Percentiles rank a stretch among this genome's conserved stretches.
phyloP scores from a whole-genome alignment of 2,113 vertebrate genomes.

The Jaculus jaculus region DNA sequence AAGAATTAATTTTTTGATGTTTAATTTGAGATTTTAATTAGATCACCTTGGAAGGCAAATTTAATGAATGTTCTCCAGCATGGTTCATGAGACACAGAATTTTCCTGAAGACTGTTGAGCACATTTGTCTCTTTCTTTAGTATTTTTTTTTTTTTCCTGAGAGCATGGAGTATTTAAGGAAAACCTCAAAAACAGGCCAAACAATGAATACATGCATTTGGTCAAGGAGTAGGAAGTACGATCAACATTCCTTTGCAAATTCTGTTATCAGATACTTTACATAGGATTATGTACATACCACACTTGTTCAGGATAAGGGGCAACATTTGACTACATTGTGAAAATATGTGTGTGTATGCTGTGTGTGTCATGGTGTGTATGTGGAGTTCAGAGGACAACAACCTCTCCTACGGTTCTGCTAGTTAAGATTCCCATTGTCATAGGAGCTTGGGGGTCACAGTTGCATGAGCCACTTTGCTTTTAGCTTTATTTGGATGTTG shows the following conservation, averaged over 20 bases:
- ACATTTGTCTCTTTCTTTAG: slow-evolving; percentile 67
- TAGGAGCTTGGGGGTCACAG: no score
- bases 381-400: no score
- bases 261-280: background rate
- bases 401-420: no score
- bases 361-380: no score
- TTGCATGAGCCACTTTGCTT: no score
- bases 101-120: slow-evolving; percentile 65
- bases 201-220: slow-evolving; percentile 7
- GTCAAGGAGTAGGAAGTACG: slow-evolving; percentile 25
- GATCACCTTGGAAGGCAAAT: background rate
- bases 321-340: background rate
- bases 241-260: background rate
- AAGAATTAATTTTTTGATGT: slow-evolving; percentile 56
- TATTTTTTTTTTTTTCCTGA: slow-evolving; percentile 28
- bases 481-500: no score
- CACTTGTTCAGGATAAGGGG: background rate
- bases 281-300: background rate
- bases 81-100: slow-evolving; percentile 59
- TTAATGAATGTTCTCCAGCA: slow-evolving; percentile 53
- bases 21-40: slow-evolving; percentile 62
- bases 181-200: slow-evolving; percentile 33
- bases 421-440: no score
- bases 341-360: no score
- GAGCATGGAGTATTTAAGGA: slow-evolving; percentile 47